phyloP scores from a whole-genome alignment of 2,797 vertebrate genomes.

The Myiotriccus ornatus region DNA sequence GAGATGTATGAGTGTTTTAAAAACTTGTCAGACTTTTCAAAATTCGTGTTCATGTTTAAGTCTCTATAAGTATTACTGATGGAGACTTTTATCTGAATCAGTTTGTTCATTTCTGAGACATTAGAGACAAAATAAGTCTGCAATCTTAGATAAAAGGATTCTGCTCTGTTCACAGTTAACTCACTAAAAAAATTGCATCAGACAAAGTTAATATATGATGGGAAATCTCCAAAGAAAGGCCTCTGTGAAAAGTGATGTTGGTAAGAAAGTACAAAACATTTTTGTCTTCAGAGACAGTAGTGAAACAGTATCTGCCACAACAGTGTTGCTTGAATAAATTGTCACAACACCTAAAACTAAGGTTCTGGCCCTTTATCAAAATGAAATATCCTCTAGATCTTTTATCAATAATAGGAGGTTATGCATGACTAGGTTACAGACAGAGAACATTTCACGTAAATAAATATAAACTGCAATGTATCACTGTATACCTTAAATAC shows the following conservation, averaged over 20 bases:
- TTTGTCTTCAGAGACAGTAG: neutral
- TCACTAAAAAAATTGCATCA: neutral
- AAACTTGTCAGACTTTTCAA: constrained; percentile 4
- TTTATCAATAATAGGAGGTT: neutral
- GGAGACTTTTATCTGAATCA: constrained; percentile 5
- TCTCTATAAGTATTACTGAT: neutral
- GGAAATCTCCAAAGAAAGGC: neutral
- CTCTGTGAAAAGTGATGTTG: neutral
- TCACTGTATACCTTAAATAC: neutral
- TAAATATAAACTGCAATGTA: neutral
- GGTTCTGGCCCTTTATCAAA: neutral
- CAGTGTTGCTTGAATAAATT: neutral
- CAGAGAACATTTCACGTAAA: neutral
- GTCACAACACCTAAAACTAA: neutral
- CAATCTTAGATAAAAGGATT: neutral
- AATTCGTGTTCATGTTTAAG: constrained; percentile 1
- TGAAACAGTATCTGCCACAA: neutral
- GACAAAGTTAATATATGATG: neutral
- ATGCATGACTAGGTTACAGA: neutral
- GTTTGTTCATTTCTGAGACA: constrained; percentile 13
- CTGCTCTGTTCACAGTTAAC: neutral
- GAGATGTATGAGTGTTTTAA: neutral
- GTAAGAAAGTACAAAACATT: neutral
- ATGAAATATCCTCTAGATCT: neutral
- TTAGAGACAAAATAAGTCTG: neutral